Evolutionary conservation across 2,888 invertebrate genomes (phyloP).

Genomic region (Rhagonycha fulva): DNA sequence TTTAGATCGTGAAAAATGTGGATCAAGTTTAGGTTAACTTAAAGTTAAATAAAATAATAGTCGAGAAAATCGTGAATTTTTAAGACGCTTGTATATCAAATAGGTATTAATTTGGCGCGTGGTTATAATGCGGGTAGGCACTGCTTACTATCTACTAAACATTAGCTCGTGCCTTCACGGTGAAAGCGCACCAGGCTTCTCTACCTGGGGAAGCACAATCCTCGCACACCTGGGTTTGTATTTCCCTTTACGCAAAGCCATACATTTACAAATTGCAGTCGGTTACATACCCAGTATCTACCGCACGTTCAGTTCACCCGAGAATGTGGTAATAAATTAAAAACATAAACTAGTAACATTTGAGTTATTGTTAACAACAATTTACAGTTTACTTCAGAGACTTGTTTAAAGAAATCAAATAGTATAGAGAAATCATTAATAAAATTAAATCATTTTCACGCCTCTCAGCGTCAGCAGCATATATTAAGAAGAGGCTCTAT

Average conservation of each 20-base stretch:
- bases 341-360: background rate
- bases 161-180: constrained; percentile 31
- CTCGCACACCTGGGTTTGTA: constrained; percentile 18
- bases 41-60: background rate
- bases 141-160: constrained; percentile 23
- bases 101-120: constrained; percentile 27
- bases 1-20: background rate
- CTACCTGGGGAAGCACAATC: constrained; percentile 17
- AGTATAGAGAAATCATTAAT: background rate
- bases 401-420: background rate
- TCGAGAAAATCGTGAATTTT: constrained; percentile 8
- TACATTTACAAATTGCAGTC: background rate
- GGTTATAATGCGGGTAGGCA: constrained; percentile 24
- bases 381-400: background rate
- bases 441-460: background rate
- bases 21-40: too few species aligned
- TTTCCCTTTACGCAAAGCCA: background rate
- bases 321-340: background rate
- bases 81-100: constrained; percentile 11
- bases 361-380: background rate
- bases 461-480: background rate
- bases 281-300: background rate
- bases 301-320: background rate
- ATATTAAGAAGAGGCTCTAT: background rate
- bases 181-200: constrained; percentile 24